Evolutionary conservation across 2,888 invertebrate genomes (phyloP).

Genomic region (Synergus laeviventris): DNA sequence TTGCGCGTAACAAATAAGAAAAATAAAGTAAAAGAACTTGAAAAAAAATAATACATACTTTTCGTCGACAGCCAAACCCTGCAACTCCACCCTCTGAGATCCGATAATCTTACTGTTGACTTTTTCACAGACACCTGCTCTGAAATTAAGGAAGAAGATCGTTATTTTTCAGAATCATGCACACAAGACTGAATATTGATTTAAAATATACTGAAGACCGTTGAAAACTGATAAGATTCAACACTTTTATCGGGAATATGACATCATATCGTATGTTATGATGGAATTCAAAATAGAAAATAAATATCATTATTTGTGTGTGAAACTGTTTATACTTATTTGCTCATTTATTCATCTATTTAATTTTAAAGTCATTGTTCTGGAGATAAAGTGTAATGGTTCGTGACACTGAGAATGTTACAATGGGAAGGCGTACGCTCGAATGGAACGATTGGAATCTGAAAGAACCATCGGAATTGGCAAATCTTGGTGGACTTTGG

Average conservation of each 20-base stretch:
- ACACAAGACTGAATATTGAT: background rate
- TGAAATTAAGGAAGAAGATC: background rate
- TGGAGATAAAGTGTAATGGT: background rate
- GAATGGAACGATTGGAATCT: slow-evolving; percentile 34
- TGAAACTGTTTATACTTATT: background rate
- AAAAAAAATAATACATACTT: background rate
- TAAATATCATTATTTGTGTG: no score
- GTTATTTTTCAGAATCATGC: slow-evolving; percentile 2
- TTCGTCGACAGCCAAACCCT: background rate
- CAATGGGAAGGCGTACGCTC: slow-evolving; percentile 22
- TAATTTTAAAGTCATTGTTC: background rate
- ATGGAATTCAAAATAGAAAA: no score
- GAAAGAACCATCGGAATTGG: slow-evolving; percentile 29
- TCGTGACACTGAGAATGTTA: slow-evolving; percentile 12
- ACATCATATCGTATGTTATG: no score
- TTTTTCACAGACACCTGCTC: slow-evolving; percentile 10
- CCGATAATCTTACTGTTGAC: slow-evolving; percentile 8
- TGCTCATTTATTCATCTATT: background rate
- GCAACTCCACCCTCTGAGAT: background rate
- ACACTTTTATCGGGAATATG: background rate
- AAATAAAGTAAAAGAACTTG: background rate
- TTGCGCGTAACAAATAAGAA: background rate
- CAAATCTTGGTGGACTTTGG: slow-evolving; percentile 10
- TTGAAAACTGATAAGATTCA: background rate
- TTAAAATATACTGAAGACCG: background rate